Percentiles rank a stretch among this genome's conserved stretches.
Conservation (phyloP, 2,113 vertebrate species). For the Marcusenius ussheri region DNA sequence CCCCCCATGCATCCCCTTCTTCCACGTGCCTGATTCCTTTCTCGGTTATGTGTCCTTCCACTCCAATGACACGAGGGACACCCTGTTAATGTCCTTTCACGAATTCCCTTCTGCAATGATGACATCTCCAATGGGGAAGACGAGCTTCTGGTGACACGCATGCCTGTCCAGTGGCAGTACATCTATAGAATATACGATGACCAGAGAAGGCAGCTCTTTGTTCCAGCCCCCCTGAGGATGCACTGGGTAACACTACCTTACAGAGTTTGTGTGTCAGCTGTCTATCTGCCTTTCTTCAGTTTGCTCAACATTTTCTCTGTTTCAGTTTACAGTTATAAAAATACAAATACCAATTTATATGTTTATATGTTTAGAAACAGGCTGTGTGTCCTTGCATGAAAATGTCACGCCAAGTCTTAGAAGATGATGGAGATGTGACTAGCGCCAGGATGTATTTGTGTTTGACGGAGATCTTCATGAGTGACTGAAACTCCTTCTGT, state of each 20-base stretch:
- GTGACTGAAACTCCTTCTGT: not conserved
- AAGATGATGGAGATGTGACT: not conserved
- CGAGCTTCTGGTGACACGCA: conserved; percentile 42
- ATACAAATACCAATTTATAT: not conserved
- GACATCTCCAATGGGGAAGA: not conserved
- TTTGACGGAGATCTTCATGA: not conserved
- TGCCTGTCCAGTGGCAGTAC: conserved; percentile 25
- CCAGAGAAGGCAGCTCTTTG: conserved; percentile 23
- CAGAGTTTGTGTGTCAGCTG: not conserved
- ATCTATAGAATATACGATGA: conserved; percentile 28
- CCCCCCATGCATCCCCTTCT: not conserved
- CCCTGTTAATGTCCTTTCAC: conserved; percentile 28
- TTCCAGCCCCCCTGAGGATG: conserved; percentile 13
- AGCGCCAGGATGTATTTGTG: not conserved
- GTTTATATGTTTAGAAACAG: not conserved
- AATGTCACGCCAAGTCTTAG: not conserved
- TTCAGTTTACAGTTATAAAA: not conserved
- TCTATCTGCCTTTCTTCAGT: not conserved
- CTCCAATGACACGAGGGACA: conserved; percentile 31
- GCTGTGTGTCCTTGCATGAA: not conserved
- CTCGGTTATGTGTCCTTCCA: conserved; percentile 41
- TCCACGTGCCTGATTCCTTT: conserved; percentile 18
- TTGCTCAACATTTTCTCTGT: not conserved
- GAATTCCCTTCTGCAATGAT: conserved; percentile 3
- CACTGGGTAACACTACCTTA: not conserved